phyloP scores from a whole-genome alignment of 2,888 invertebrate species.

The Metellina segmentata region DNA sequence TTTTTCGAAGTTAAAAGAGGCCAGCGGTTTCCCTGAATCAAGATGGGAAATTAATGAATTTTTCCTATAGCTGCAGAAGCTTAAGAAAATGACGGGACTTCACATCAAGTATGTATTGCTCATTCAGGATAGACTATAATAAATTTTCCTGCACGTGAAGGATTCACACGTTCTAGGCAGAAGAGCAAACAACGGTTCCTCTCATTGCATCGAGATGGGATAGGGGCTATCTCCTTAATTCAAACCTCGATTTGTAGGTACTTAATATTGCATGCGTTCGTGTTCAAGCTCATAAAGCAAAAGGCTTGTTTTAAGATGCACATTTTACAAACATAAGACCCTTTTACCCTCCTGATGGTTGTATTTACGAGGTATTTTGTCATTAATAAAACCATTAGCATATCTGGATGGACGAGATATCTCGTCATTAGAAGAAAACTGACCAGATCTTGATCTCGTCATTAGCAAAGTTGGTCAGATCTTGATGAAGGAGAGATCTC shows the following conservation, averaged over 20 bases:
- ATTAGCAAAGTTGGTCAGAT: too few species aligned
- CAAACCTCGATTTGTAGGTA: not conserved
- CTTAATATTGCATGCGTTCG: not conserved
- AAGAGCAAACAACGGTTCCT: conserved; percentile 49
- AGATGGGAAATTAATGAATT: conserved; percentile 69
- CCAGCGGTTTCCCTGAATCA: conserved; percentile 43
- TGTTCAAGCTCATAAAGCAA: too few species aligned
- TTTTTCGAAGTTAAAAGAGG: conserved; percentile 29
- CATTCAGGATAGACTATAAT: conserved; percentile 40
- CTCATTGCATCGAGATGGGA: not conserved
- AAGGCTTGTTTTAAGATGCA: too few species aligned
- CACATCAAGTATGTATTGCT: conserved; percentile 38
- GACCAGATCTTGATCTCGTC: too few species aligned
- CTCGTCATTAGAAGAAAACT: too few species aligned
- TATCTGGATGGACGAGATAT: too few species aligned
- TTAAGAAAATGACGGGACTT: conserved; percentile 58
- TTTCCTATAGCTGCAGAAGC: conserved; percentile 27
- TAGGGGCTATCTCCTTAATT: not conserved
- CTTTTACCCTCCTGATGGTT: too few species aligned
- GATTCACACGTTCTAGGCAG: conserved; percentile 56
- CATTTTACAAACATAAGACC: too few species aligned
- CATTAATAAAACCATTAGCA: too few species aligned
- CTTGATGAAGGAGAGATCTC: too few species aligned
- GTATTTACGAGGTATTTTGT: too few species aligned
- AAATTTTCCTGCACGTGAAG: conserved; percentile 47